phyloP scores from a whole-genome alignment of 2,797 vertebrate species.

The Sebastes trivittatus region DNA sequence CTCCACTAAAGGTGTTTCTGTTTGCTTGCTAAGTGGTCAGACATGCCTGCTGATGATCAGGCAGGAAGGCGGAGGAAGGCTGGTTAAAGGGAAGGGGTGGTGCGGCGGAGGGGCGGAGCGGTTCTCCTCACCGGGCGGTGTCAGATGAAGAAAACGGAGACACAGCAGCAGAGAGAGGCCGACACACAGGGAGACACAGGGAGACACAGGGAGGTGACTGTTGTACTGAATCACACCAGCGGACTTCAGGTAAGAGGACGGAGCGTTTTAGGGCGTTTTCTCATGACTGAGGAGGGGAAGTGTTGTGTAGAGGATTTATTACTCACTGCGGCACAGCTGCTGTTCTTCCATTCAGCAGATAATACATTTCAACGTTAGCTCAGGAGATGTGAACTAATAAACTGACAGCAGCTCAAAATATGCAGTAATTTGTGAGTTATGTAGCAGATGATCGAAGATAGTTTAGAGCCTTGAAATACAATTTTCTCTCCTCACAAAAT shows the following conservation, averaged over 20 bases:
- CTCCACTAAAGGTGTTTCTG: accelerated
- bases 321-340: not conserved
- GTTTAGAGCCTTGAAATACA: not conserved
- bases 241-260: conserved; percentile 60
- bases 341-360: not conserved
- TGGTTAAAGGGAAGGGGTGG: conserved; percentile 10
- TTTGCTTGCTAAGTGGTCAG: not conserved
- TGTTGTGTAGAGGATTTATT: not conserved
- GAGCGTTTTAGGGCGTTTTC: conserved; percentile 36
- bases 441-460: not conserved
- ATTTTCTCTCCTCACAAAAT: not conserved
- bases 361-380: not conserved
- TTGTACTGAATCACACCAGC: not conserved
- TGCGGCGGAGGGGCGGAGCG: conserved; percentile 44
- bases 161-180: conserved; percentile 15
- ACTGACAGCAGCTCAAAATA: not conserved
- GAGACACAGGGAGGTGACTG: not conserved
- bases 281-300: not conserved
- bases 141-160: conserved; percentile 46
- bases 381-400: not conserved
- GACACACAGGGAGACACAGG: not conserved
- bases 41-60: not conserved
- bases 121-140: conserved; percentile 32
- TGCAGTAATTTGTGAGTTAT: not conserved
- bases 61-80: not conserved